Base-by-base conservation (phyloP, 1,140 invertebrate species). In the Aphidius ervi region DNA sequence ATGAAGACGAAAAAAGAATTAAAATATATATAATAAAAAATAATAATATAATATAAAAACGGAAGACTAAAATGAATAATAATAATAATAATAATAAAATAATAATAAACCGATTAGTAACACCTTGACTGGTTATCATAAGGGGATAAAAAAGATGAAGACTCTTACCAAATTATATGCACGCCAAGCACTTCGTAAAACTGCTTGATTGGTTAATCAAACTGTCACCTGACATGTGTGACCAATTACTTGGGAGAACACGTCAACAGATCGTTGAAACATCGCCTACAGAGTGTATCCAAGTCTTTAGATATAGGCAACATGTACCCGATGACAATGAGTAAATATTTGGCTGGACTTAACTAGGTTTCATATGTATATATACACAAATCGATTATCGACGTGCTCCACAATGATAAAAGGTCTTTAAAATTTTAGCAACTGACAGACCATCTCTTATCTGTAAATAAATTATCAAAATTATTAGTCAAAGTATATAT, bases 271-370 rank as follows among this genome's bases (percentile, higher is more conserved):
- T 54, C 52, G 39, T 54, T 40, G 52, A 54, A n/a, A 9, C 40
- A 40, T 54, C 52, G 40, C 16, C 52, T 62, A 31, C 55, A 41
- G 46, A 37, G 46, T 31, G 23, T 31, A 31, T 31, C 23, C 39
- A 46, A 45, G 45, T 55, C n/a, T 50, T 55, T 42, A 20, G 10
- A 4, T 54, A 16, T 16, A 49, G 58, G 40, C 57, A 41, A 59
- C 50, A 49, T 59, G 49, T 39, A 23, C 42, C 40, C 16, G 23
- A 45, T 56, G 37, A 61, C 59, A 16, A 5, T 23, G 23, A 46
- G 59, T 54, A 61, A 61, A 61, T 61, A 56, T 61, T 61, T 61
- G 53, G 42, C 46, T 61, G 5, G 46, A 47, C 39, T 31, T 46
- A 48, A 61, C 56, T 56, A 40, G 39, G 9, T 7, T 16, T 31